phyloP scores from a whole-genome alignment of 2,113 vertebrate genomes.

The Cnemophilus loriae region DNA sequence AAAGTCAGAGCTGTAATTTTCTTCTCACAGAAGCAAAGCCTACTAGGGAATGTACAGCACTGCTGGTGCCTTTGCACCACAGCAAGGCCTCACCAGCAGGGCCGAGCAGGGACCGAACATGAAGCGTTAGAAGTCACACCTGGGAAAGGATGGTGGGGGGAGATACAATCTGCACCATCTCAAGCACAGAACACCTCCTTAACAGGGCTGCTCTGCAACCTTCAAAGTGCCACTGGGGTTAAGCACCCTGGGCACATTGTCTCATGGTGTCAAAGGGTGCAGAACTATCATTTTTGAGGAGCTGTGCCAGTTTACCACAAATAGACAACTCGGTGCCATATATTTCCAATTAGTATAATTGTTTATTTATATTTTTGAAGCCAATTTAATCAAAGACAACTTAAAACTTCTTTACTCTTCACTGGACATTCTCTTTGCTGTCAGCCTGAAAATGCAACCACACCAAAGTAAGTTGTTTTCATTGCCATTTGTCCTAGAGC shows the following conservation, averaged over 20 bases:
- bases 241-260: rapidly evolving
- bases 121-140: background rate
- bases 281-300: background rate
- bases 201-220: background rate
- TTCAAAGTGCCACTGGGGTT: background rate
- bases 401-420: background rate
- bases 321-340: rapidly evolving
- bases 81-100: background rate
- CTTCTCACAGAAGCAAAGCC: background rate
- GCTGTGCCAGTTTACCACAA: background rate
- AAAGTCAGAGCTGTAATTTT: slow-evolving; percentile 57
- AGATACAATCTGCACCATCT: background rate
- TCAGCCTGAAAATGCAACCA: background rate
- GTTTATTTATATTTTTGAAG: background rate
- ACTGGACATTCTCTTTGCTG: background rate
- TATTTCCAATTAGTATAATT: background rate
- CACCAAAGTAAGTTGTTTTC: background rate
- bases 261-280: background rate
- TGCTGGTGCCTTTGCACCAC: background rate
- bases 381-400: background rate
- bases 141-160: background rate
- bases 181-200: background rate
- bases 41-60: background rate
- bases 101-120: background rate
- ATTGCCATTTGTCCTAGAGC: background rate